Evolutionary conservation across 35 echinoderm and acorn worm species (phyloP).

Genomic region (Strongylocentrotus purpuratus): DNA sequence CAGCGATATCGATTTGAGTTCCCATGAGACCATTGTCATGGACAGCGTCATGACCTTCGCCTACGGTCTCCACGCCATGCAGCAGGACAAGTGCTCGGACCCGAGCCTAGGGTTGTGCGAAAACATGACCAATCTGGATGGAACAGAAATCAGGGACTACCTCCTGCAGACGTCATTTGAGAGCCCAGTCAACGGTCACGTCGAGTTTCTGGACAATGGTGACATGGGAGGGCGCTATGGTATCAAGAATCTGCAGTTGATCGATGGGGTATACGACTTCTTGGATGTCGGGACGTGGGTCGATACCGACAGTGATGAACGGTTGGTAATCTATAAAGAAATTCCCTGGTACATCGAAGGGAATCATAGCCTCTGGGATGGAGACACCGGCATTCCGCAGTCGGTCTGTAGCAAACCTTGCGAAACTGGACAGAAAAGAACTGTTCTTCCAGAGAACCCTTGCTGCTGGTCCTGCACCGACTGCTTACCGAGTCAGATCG

Average conservation of each 20-base stretch:
- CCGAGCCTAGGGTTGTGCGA: slow-evolving; percentile 56
- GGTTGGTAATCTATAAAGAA: slow-evolving; percentile 34
- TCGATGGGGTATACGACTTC: slow-evolving; percentile 66
- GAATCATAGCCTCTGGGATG: slow-evolving; percentile 21
- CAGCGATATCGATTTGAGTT: slow-evolving; percentile 49
- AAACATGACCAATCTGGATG: slow-evolving; percentile 48
- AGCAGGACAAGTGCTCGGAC: slow-evolving; percentile 49
- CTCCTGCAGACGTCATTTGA: slow-evolving; percentile 65
- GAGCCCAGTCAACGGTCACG: slow-evolving; percentile 73
- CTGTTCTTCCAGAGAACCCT: slow-evolving; percentile 65
- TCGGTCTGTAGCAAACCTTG: slow-evolving; percentile 87
- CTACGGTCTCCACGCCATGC: slow-evolving; percentile 78
- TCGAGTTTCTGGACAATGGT: slow-evolving; percentile 67
- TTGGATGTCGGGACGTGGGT: slow-evolving; percentile 71
- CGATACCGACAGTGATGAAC: slow-evolving; percentile 38
- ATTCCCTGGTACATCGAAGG: slow-evolving; percentile 74
- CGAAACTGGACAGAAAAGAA: slow-evolving; percentile 54
- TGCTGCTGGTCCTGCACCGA: slow-evolving; percentile 88
- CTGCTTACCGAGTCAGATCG: slow-evolving; percentile 68
- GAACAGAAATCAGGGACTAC: slow-evolving; percentile 41
- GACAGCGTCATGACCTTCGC: slow-evolving; percentile 77
- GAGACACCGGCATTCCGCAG: slow-evolving; percentile 61
- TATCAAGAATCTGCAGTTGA: slow-evolving; percentile 73
- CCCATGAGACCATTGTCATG: slow-evolving; percentile 90
- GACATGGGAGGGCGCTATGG: slow-evolving; percentile 77